A percentile compares a stretch with the other conserved stretches of the same genome.
These are phyloP conservation scores for Fragum fragum DNA, from an alignment of 2,888 invertebrate species.

Conservation along the genomic window DNA sequence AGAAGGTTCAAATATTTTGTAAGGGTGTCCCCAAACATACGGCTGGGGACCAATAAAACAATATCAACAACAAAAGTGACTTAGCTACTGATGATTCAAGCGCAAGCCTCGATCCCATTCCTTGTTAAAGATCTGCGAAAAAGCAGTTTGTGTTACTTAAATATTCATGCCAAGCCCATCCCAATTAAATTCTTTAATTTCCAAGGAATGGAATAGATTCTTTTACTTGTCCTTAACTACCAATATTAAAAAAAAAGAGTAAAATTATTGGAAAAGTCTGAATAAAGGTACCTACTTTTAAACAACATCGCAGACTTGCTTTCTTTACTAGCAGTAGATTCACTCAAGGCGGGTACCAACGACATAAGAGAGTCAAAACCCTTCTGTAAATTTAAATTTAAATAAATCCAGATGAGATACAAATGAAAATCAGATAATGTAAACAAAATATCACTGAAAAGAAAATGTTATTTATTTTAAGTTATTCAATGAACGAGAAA, in stretches of 20 bases:
- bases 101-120: slow-evolving; percentile 5
- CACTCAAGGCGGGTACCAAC: slow-evolving; percentile 72
- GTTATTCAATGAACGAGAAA: no score
- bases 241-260: slow-evolving; percentile 10
- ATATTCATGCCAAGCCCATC: not conserved
- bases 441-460: not conserved
- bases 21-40: slow-evolving; percentile 66
- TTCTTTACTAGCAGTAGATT: slow-evolving; percentile 68
- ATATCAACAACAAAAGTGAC: not conserved
- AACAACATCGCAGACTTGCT: slow-evolving; percentile 77
- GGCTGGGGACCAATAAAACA: slow-evolving; percentile 16
- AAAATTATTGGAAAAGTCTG: slow-evolving; percentile 1
- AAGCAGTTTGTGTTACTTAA: not conserved
- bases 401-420: slow-evolving; percentile 33
- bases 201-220: slow-evolving; percentile 35
- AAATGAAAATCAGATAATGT: not conserved
- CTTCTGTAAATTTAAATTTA: slow-evolving; percentile 73
- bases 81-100: slow-evolving; percentile 24
- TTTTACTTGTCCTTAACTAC: slow-evolving; percentile 54
- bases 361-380: slow-evolving; percentile 77
- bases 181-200: not conserved
- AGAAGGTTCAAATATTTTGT: slow-evolving; percentile 78
- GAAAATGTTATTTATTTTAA: not conserved
- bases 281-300: slow-evolving; percentile 75
- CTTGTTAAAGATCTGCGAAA: slow-evolving; percentile 14